Evolutionary conservation across 2,797 vertebrate genomes (phyloP).

Genomic region (Danio albolineatus): DNA sequence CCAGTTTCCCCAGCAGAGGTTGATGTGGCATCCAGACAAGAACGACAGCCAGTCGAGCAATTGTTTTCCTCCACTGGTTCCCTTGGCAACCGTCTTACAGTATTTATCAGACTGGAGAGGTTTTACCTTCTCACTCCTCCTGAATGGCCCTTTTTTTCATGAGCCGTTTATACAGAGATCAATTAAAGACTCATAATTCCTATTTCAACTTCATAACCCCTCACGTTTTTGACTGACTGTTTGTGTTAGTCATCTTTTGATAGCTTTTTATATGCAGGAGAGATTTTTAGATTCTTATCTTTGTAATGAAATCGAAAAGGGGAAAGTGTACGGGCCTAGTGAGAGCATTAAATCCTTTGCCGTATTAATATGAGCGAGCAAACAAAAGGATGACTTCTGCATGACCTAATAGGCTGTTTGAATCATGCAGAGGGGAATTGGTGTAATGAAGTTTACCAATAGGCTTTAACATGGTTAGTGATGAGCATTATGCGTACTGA

Average conservation of each 20-base stretch:
- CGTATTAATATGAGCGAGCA: neutral
- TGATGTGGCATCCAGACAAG: conserved; percentile 2
- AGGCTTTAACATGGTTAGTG: neutral
- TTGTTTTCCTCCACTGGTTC: conserved; percentile 39
- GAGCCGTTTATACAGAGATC: conserved; percentile 43
- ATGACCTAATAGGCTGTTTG: neutral
- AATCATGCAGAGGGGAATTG: conserved; percentile 5
- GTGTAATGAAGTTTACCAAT: conserved; percentile 31
- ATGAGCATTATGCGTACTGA: conserved; percentile 6
- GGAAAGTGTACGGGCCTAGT: neutral
- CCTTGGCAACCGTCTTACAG: conserved; percentile 54
- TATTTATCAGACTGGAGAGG: conserved; percentile 28
- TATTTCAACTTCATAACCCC: conserved; percentile 6
- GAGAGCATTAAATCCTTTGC: neutral
- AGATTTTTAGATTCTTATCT: neutral
- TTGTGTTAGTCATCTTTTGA: neutral
- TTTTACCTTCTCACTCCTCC: conserved; percentile 13
- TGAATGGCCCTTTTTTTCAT: neutral
- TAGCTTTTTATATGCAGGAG: neutral
- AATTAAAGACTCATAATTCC: conserved; percentile 15
- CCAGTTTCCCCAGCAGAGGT: neutral
- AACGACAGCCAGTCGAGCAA: neutral
- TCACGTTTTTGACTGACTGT: conserved; percentile 6
- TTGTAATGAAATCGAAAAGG: neutral
- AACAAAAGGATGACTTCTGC: neutral